Percentiles rank a stretch among this genome's conserved stretches.
These are phyloP conservation scores for Thalassophryne amazonica DNA, from an alignment of 2,797 vertebrate species.

Conservation along the genomic window DNA sequence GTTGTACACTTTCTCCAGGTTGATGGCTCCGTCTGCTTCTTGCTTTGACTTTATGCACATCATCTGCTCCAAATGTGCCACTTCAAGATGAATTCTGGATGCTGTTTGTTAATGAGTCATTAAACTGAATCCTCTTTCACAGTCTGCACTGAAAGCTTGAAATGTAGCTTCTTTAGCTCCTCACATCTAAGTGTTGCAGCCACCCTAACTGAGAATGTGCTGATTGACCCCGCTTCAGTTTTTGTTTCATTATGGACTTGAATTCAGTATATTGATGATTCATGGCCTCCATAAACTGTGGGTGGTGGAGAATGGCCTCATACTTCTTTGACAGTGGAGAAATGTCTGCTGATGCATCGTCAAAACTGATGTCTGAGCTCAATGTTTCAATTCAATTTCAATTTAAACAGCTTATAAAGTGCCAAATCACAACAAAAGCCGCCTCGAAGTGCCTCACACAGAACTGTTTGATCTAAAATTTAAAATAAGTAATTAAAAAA, in stretches of 20 bases:
- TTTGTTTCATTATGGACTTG: slow-evolving; percentile 33
- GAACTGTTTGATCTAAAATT: too few relatives aligned
- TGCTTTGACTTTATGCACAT: slow-evolving; percentile 1
- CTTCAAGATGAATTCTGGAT: slow-evolving; percentile 39
- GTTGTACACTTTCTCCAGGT: slow-evolving; percentile 13
- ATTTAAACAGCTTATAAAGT: too few relatives aligned
- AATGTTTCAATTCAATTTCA: slow-evolving; percentile 36
- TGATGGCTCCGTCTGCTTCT: slow-evolving; percentile 5
- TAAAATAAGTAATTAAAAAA: too few relatives aligned
- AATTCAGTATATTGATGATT: slow-evolving; percentile 31
- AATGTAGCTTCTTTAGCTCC: too few relatives aligned
- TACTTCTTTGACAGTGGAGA: slow-evolving; percentile 33
- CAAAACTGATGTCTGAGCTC: slow-evolving; percentile 29
- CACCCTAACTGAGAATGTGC: slow-evolving; percentile 37
- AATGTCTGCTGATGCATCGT: slow-evolving; percentile 23
- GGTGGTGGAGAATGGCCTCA: slow-evolving; percentile 27
- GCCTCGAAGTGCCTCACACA: too few relatives aligned
- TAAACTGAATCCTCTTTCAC: slow-evolving; percentile 39
- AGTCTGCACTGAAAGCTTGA: too few relatives aligned
- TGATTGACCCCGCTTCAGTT: slow-evolving; percentile 30
- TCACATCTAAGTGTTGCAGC: too few relatives aligned
- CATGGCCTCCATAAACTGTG: slow-evolving; percentile 26
- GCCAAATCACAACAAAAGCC: too few relatives aligned
- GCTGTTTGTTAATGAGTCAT: slow-evolving; percentile 38
- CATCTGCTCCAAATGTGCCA: slow-evolving; percentile 30